A percentile compares a stretch with the other conserved stretches of the same genome.
Evolutionary conservation across 2,113 vertebrate species (phyloP).

Genomic region (Poeciliopsis prolifica): DNA sequence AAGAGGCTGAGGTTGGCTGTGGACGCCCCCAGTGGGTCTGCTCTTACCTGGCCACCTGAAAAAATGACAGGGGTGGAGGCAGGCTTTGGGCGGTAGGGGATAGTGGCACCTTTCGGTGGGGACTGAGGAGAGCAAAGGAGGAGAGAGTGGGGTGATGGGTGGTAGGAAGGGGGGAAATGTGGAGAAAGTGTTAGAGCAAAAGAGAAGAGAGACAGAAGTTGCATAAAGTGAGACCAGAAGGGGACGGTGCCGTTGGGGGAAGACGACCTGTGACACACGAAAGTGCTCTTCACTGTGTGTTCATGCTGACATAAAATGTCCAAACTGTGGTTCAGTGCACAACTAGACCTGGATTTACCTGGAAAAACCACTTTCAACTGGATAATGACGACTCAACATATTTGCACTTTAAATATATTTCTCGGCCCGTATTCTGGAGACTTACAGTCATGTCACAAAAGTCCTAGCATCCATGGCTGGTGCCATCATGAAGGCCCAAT

Average conservation of each 20-base stretch:
- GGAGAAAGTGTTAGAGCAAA: constrained; percentile 70
- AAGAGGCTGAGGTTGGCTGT: constrained; percentile 99
- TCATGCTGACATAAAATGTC: constrained; percentile 66
- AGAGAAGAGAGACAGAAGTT: constrained; percentile 49
- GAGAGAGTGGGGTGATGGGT: constrained; percentile 78
- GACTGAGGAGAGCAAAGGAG: constrained; percentile 93
- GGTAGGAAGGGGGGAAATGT: constrained; percentile 45
- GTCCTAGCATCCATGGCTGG: constrained; percentile 64
- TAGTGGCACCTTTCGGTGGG: constrained; percentile 99
- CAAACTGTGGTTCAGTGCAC: constrained; percentile 55
- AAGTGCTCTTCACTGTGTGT: constrained; percentile 71
- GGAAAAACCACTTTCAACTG: constrained; percentile 72
- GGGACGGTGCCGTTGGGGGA: constrained; percentile 65
- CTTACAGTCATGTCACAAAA: constrained; percentile 71
- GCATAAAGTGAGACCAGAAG: constrained; percentile 65
- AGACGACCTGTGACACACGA: constrained; percentile 66
- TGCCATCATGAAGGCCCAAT: constrained; percentile 62
- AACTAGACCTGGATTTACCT: constrained; percentile 61
- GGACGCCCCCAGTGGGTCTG: constrained; percentile 98
- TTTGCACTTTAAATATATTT: constrained; percentile 1
- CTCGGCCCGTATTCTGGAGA: constrained; percentile 41
- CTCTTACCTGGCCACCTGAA: constrained; percentile 99
- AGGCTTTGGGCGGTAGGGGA: constrained; percentile 99
- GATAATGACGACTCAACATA: constrained; percentile 67
- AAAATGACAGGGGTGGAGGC: constrained; percentile 99